phyloP scores from a whole-genome alignment of 2,888 invertebrate species.

The Fissipunctia ypsillon region DNA sequence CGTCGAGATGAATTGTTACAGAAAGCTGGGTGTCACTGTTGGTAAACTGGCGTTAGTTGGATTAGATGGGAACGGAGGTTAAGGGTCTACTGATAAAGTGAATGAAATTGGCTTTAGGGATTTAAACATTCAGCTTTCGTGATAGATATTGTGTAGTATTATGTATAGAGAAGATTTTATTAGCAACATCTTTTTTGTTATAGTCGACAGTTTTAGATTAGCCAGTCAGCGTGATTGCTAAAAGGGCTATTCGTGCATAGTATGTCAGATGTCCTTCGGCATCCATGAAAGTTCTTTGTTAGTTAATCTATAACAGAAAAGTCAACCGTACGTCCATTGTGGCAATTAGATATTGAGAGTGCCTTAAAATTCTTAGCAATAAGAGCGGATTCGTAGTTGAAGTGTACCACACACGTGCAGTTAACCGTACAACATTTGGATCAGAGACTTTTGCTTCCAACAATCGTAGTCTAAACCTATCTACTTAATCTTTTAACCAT shows the following conservation, averaged over 20 bases:
- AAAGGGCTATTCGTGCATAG: neutral
- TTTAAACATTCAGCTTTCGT: neutral
- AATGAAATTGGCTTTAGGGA: neutral
- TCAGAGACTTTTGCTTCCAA: neutral
- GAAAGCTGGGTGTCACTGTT: constrained; percentile 54
- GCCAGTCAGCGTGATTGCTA: neutral
- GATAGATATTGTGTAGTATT: neutral
- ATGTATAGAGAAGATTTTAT: neutral
- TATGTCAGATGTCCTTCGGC: too few relatives aligned
- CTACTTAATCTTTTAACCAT: neutral
- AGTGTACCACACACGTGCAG: neutral
- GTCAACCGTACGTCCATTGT: too few relatives aligned
- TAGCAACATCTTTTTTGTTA: neutral
- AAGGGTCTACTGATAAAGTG: neutral
- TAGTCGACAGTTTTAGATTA: too few relatives aligned
- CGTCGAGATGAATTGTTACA: constrained; percentile 76
- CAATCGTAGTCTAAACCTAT: neutral
- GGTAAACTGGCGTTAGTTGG: constrained; percentile 50
- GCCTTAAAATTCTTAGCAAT: too few relatives aligned
- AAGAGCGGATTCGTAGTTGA: too few relatives aligned
- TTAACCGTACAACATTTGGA: neutral
- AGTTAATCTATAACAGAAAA: too few relatives aligned
- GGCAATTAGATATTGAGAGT: too few relatives aligned
- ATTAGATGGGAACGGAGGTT: constrained; percentile 1
- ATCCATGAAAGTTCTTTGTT: too few relatives aligned